Conservation (phyloP, 2,888 invertebrate genomes). For the Acronicta alni region DNA sequence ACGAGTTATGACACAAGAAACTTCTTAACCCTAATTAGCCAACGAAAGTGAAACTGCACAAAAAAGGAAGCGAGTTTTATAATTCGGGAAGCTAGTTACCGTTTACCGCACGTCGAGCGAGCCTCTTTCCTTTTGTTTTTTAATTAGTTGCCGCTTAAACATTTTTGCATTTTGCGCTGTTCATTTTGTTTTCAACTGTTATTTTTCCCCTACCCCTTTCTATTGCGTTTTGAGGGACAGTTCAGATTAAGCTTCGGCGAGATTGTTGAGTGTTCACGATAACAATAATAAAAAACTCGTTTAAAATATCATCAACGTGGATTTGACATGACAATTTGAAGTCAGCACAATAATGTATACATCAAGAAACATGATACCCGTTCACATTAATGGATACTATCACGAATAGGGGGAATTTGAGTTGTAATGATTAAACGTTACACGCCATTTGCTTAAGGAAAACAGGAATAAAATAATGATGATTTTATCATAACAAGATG, state of each 20-base stretch:
- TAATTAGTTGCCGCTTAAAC: constrained; percentile 85
- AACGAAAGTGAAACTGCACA: constrained; percentile 80
- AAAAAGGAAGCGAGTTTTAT: constrained; percentile 76
- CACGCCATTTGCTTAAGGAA: constrained; percentile 45
- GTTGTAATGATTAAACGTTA: constrained; percentile 45
- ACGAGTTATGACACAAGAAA: constrained; percentile 73
- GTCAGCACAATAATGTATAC: constrained; percentile 1
- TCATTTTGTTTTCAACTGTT: constrained; percentile 67
- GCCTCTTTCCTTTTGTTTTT: constrained; percentile 79
- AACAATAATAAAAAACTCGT: constrained; percentile 13
- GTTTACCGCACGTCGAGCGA: constrained; percentile 74
- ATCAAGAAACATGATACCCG: constrained; percentile 3
- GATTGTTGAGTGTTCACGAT: constrained; percentile 12
- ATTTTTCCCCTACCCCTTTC: constrained; percentile 50
- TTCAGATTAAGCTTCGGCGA: constrained; percentile 35
- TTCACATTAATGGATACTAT: constrained; percentile 29
- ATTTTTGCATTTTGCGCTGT: constrained; percentile 75
- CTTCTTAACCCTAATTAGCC: constrained; percentile 83
- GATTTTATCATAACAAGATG: constrained; percentile 58
- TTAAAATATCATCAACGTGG: constrained; percentile 6
- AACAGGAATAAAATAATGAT: constrained; percentile 56
- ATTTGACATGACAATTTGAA: constrained; percentile 7
- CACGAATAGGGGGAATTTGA: constrained; percentile 20
- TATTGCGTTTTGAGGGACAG: constrained; percentile 44
- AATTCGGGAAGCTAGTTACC: constrained; percentile 78